A percentile compares a stretch with the other conserved stretches of the same genome.
Evolutionary conservation across 2,113 vertebrate genomes (phyloP).

Genomic region (Sitta europaea): DNA sequence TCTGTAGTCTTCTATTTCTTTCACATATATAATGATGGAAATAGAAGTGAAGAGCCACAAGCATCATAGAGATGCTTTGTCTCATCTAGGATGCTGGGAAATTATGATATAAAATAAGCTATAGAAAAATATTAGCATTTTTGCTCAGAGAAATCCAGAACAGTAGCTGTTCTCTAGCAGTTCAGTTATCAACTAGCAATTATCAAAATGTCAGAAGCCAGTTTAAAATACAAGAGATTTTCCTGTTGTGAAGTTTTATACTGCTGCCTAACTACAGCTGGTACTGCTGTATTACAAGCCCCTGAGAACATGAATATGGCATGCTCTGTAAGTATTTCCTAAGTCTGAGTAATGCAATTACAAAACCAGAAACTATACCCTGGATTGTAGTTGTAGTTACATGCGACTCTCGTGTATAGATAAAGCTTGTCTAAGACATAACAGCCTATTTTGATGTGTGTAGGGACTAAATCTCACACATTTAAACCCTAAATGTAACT

Average conservation of each 20-base stretch:
- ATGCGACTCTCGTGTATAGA: not conserved
- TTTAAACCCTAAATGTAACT: not conserved
- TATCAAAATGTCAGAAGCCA: not conserved
- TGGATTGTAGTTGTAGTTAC: not conserved
- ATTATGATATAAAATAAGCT: not conserved
- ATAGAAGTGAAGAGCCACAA: not conserved
- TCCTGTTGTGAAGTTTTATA: not conserved
- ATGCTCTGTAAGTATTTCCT: not conserved
- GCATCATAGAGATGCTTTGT: not conserved
- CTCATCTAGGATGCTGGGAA: not conserved
- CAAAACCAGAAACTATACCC: not conserved
- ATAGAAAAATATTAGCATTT: not conserved
- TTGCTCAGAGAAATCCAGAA: not conserved
- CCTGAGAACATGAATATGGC: not conserved
- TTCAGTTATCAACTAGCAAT: not conserved
- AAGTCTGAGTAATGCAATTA: not conserved
- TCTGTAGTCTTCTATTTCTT: not conserved
- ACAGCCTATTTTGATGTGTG: not conserved
- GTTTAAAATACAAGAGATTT: not conserved
- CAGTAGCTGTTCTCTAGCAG: not conserved
- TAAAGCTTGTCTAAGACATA: not conserved
- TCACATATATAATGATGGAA: not conserved
- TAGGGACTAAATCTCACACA: not conserved
- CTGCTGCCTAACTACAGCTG: not conserved
- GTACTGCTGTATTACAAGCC: not conserved